Evolutionary conservation across 2,113 vertebrate genomes (phyloP).

Genomic region (Bambusicola thoracicus): DNA sequence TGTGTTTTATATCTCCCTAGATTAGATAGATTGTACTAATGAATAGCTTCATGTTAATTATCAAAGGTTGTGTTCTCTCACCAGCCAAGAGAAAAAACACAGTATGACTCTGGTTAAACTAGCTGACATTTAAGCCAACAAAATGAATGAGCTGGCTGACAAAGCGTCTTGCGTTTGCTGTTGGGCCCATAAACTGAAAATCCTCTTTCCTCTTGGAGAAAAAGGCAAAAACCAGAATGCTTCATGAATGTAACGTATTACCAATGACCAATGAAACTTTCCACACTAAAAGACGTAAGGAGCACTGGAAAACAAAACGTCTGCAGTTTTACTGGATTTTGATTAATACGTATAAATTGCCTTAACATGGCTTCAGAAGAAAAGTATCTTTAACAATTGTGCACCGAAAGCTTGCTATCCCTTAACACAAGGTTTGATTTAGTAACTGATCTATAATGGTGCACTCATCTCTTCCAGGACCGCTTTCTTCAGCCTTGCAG

Average conservation of each 20-base stretch:
- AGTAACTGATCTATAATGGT: not conserved
- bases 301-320: not conserved
- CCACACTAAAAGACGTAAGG: not conserved
- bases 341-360: not conserved
- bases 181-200: not conserved
- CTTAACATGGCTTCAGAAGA: not conserved
- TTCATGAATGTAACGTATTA: not conserved
- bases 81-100: slow-evolving; percentile 19
- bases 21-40: not conserved
- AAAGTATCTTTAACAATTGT: not conserved
- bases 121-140: slow-evolving; percentile 38
- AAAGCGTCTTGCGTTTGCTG: not conserved
- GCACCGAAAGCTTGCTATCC: not conserved
- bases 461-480: not conserved
- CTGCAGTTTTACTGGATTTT: not conserved
- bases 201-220: not conserved
- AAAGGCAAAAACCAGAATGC: not conserved
- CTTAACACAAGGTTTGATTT: not conserved
- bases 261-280: not conserved
- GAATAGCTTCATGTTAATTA: slow-evolving; percentile 10
- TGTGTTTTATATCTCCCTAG: not conserved
- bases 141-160: slow-evolving; percentile 12
- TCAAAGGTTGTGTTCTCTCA: not conserved
- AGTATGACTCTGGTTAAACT: not conserved
- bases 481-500: not conserved